Evolutionary conservation across 1,140 invertebrate genomes (phyloP).

Genomic region (Conus betulinus): DNA sequence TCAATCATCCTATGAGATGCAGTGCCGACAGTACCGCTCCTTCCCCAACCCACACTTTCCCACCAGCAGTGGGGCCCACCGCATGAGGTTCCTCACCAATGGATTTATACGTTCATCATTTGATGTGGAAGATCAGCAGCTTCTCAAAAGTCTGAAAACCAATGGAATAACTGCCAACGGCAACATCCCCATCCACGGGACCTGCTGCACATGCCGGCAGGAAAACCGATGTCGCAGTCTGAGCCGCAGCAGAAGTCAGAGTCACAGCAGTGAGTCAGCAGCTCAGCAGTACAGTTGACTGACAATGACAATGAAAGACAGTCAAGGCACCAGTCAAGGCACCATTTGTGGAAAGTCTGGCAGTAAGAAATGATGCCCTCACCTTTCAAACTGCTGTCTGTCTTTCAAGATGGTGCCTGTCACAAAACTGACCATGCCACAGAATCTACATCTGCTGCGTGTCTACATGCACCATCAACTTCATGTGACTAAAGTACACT

Average conservation of each 20-base stretch:
- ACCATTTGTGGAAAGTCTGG: too few relatives aligned
- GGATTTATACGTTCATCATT: conserved; percentile 24
- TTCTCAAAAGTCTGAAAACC: background rate
- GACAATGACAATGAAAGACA: too few relatives aligned
- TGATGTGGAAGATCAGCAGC: conserved; percentile 27
- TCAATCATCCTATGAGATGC: conserved; percentile 33
- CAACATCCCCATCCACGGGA: background rate
- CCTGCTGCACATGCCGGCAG: conserved; percentile 31
- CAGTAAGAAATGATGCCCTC: too few relatives aligned
- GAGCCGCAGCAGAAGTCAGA: conserved; percentile 17
- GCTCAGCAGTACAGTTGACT: conserved; percentile 46
- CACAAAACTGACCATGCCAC: too few relatives aligned
- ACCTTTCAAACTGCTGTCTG: too few relatives aligned
- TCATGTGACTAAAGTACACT: background rate
- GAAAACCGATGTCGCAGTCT: conserved; percentile 25
- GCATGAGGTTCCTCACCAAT: conserved; percentile 30
- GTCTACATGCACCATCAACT: background rate
- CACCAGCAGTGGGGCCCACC: conserved; percentile 27
- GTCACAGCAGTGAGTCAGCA: conserved; percentile 38
- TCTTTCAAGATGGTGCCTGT: too few relatives aligned
- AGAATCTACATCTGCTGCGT: background rate
- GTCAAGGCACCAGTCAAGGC: too few relatives aligned
- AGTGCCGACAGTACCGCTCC: conserved; percentile 37
- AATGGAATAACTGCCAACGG: background rate
- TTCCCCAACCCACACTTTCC: background rate